Evolutionary conservation across 1,140 invertebrate genomes (phyloP).

Genomic region (Wasmannia auropunctata): DNA sequence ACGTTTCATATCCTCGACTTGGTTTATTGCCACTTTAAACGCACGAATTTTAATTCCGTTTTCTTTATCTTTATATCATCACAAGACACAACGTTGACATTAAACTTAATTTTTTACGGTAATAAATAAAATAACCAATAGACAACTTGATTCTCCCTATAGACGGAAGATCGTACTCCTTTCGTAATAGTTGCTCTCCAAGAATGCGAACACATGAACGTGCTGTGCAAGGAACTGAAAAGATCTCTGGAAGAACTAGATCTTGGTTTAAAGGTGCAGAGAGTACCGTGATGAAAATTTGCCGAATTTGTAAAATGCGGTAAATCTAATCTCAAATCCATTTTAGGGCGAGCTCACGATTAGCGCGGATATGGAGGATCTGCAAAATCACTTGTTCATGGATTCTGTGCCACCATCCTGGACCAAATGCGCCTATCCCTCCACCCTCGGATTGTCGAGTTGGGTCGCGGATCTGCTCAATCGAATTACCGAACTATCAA

Average conservation of each 20-base stretch:
- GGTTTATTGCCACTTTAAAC: background rate
- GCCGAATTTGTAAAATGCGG: background rate
- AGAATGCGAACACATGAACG: slow-evolving; percentile 98
- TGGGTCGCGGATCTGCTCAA: slow-evolving; percentile 96
- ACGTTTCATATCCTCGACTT: background rate
- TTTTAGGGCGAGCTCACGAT: slow-evolving; percentile 95
- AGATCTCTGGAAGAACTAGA: slow-evolving; percentile 94
- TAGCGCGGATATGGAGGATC: slow-evolving; percentile 95
- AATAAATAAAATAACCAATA: background rate
- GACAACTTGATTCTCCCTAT: slow-evolving; percentile 4
- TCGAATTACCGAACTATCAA: slow-evolving; percentile 91
- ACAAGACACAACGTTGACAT: background rate
- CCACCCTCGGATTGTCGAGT: slow-evolving; percentile 91
- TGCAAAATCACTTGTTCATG: slow-evolving; percentile 93
- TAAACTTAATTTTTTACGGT: background rate
- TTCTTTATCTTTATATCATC: background rate
- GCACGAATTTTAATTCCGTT: background rate
- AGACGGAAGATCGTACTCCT: slow-evolving; percentile 94
- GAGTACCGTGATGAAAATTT: slow-evolving; percentile 67
- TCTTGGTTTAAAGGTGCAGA: slow-evolving; percentile 94
- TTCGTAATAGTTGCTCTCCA: slow-evolving; percentile 97
- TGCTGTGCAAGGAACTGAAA: slow-evolving; percentile 92
- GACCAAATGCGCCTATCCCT: slow-evolving; percentile 95
- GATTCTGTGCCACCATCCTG: slow-evolving; percentile 94
- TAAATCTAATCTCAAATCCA: background rate